Base-by-base conservation (phyloP, 2,113 vertebrate species). In the Actenoides hombroni region DNA sequence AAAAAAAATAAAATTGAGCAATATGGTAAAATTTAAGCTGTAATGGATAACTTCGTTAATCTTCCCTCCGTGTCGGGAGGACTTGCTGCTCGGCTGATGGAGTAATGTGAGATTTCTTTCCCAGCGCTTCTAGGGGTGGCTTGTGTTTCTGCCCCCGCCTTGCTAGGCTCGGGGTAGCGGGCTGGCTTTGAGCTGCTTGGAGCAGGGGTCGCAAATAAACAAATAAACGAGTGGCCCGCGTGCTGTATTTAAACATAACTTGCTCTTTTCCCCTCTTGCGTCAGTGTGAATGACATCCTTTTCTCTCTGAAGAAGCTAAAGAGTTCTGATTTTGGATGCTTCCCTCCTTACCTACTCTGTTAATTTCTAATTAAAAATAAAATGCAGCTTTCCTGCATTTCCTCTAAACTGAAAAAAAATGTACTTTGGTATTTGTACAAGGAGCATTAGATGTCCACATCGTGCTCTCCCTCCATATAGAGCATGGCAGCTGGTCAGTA, bases 171-270 rank as follows among this genome's bases (percentile, higher is more conserved):
- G 61, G 5, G 16, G 39, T 13, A 10, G 20, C 42, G 11, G 64
- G 39, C 17, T 53, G 59, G 37, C n/a, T 35, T 49, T 79, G 51
- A 46, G 42, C 78, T 70, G 65, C 16, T 83, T 24, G 14, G 54
- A 65, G 29, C 16, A 4, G 17, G 18, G 35, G 25, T 77, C 51
- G 12, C 2, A 26, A 51, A 29, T 17, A 18, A 21, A 31, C 4
- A 48, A 37, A 68, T 25, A 37, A 29, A 23, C 8, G 18, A 31
- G 12, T 3, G 17, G 42, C 11, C 3, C 9, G 0, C 9, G 9
- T 46, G 28, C 33, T 60, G 17, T 25, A 13, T n/a, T 88, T 61
- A 28, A 88, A 51, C 4, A 2, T 8, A 74, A 53, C 6, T 84
- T 49, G 16, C 5, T 11, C 4, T 46, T 49, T 49, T 11, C 2